A percentile compares a stretch with the other conserved stretches of the same genome.
These are phyloP conservation scores for Apamea anceps DNA, from an alignment of 2,888 invertebrate genomes.

Conservation along the genomic window DNA sequence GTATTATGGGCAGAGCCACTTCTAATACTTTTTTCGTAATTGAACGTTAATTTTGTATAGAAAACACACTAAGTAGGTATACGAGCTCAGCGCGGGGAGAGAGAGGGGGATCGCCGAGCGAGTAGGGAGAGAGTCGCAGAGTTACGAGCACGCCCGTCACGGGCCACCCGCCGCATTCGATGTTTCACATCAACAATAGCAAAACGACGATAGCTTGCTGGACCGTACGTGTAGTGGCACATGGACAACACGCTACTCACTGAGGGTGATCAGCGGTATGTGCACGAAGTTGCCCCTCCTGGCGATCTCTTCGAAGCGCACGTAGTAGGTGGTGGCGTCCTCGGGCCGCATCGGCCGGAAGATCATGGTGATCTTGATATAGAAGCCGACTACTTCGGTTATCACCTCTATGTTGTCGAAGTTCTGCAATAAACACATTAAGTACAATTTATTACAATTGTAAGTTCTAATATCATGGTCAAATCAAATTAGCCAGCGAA, in stretches of 20 bases:
- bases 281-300: slow-evolving; percentile 25
- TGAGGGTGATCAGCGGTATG: slow-evolving; percentile 61
- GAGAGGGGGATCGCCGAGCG: not conserved
- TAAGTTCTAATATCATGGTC: not conserved
- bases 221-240: not conserved
- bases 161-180: not conserved
- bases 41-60: not conserved
- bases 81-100: not conserved
- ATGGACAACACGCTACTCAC: slow-evolving; percentile 18
- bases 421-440: slow-evolving; percentile 8
- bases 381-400: not conserved
- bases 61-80: not conserved
- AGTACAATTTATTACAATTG: not conserved
- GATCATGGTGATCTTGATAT: slow-evolving; percentile 8
- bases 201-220: no score
- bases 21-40: no score
- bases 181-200: not conserved
- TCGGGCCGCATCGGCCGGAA: slow-evolving; percentile 17
- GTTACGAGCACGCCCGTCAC: not conserved
- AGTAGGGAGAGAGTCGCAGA: not conserved
- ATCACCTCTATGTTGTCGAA: slow-evolving; percentile 22
- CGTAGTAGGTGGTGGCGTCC: slow-evolving; percentile 51
- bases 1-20: no score
- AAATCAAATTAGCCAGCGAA: not conserved
- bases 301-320: slow-evolving; percentile 16